Base-by-base conservation (phyloP, 2,888 invertebrate genomes). In the Clanis bilineata region DNA sequence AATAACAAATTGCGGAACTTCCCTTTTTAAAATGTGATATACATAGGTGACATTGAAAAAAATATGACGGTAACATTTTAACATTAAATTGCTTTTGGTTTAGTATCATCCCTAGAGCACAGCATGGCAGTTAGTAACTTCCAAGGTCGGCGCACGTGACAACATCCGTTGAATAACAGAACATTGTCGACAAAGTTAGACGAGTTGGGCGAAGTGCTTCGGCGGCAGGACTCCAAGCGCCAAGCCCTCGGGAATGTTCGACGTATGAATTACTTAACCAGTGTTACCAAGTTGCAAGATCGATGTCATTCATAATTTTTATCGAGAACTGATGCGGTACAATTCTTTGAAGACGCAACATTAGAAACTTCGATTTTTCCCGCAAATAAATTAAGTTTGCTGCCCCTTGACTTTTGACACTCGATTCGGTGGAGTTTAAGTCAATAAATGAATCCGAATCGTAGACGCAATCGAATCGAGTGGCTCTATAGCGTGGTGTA, bases 181-280 rank as follows among this genome's bases (percentile, higher is more conserved):
- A 28, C 32, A 51, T 32, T 18, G 15, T 28, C 28, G 51, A 18
- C 51, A 32, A 28, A 51, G 51, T 51, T 51, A 51, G 18, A 51
- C 51, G 51, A 51, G 51, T 18, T 51, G 32, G 21, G 3, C 12
- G 32, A 32, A 18, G 18, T 9, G 18, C 47, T 4, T 23, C 45
- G 3, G 12, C 47, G 9, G 32, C 18, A 32, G 2, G 25, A 25
- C 47, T 39, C 7, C 44, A n/a, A 45, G 45, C 21, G 45, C 3
- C 23, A 23, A 22, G 45, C 45, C 45, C n/a, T 23, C n/a, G 45
- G 45, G 45, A 32, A 21, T 18, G 7, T 18, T 51, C 51, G 28
- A 4, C 28, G n/a, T 51, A 18, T 51, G 51, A 51, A 51, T 51
- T 51, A 28, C 15, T 51, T 51, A 32, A 51, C 51, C 18, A 9